Evolutionary conservation across 2,113 vertebrate genomes (phyloP).

Genomic region (Gymnarchus niloticus): DNA sequence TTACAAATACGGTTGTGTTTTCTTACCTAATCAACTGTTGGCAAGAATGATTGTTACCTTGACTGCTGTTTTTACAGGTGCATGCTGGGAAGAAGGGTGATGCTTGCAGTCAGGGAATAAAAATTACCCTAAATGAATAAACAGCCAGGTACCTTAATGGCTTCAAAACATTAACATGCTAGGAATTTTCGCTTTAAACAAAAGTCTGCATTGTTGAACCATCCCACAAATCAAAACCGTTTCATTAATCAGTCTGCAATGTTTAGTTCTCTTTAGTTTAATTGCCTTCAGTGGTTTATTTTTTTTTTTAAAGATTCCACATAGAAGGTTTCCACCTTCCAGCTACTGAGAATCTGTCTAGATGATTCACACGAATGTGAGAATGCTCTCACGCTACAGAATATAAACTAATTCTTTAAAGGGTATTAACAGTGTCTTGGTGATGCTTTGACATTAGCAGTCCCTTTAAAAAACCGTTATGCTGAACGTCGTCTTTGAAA

Average conservation of each 20-base stretch:
- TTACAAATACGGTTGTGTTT: neutral
- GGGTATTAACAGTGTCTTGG: neutral
- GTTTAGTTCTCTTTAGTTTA: neutral
- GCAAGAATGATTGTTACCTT: neutral
- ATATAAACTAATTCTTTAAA: constrained; percentile 8
- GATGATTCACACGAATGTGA: constrained; percentile 7
- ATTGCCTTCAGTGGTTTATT: constrained; percentile 4
- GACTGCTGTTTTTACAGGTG: neutral
- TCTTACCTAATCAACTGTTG: neutral
- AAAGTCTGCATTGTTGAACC: neutral
- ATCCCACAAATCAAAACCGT: neutral
- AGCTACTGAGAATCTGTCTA: constrained; percentile 13
- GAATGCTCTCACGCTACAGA: constrained; percentile 1
- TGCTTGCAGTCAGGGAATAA: neutral
- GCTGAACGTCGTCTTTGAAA: neutral
- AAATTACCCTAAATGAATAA: neutral
- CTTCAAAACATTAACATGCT: neutral
- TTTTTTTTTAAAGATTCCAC: neutral
- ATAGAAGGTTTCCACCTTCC: neutral
- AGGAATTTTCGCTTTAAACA: neutral
- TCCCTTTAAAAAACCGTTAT: neutral
- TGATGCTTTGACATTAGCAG: neutral
- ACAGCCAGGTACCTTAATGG: neutral
- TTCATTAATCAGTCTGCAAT: neutral
- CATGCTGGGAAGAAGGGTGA: neutral